Evolutionary conservation across 2,888 invertebrate species (phyloP).

Genomic region (Ophonus ardosiacus): DNA sequence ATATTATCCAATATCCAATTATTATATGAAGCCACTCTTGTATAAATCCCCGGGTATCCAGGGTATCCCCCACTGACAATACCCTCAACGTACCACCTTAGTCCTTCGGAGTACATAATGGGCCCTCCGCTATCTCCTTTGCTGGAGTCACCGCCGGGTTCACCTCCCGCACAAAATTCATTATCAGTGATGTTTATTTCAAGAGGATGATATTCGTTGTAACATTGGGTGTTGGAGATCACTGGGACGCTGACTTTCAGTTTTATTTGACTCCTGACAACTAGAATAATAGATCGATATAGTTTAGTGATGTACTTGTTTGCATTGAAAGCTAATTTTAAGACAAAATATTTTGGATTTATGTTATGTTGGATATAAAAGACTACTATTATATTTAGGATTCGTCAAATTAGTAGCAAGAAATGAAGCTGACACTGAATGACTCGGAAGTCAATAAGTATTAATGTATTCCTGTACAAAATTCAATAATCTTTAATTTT

Average conservation of each 20-base stretch:
- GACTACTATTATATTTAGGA: no score
- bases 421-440: no score
- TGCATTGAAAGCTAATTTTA: background rate
- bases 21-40: slow-evolving; percentile 75
- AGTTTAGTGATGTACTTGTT: background rate
- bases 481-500: no score
- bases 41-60: slow-evolving; percentile 72
- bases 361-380: no score
- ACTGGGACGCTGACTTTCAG: slow-evolving; percentile 77
- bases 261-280: slow-evolving; percentile 16
- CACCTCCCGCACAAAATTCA: slow-evolving; percentile 73
- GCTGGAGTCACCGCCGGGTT: slow-evolving; percentile 81
- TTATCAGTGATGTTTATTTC: slow-evolving; percentile 74
- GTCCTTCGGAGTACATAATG: slow-evolving; percentile 77
- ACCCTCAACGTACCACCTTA: slow-evolving; percentile 80
- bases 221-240: slow-evolving; percentile 71
- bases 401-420: no score
- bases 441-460: no score
- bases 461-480: no score
- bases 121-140: slow-evolving; percentile 89
- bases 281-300: background rate
- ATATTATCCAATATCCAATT: slow-evolving; percentile 80
- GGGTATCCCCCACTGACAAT: slow-evolving; percentile 82
- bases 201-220: background rate
- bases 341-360: no score